Percentiles rank a stretch among this genome's conserved stretches.
phyloP scores from a whole-genome alignment of 2,113 vertebrate species.

The Tonatia bakeri region DNA sequence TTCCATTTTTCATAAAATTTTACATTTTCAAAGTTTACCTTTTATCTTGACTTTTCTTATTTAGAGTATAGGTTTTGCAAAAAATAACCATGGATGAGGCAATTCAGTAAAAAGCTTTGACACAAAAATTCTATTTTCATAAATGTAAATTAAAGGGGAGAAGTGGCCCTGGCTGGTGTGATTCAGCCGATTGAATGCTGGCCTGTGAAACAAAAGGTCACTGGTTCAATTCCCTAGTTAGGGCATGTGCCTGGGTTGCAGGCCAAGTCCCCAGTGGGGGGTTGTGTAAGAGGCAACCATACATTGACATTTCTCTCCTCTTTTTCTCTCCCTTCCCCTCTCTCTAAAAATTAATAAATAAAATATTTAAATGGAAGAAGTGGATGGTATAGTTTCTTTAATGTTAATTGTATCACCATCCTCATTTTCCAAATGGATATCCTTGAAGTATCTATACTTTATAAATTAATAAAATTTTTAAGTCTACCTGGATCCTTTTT shows the following conservation, averaged over 20 bases:
- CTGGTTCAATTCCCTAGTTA: too few species aligned
- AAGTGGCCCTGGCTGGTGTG: not conserved
- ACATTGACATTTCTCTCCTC: too few species aligned
- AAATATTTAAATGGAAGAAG: not conserved
- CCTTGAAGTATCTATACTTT: not conserved
- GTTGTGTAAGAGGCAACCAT: too few species aligned
- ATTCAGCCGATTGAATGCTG: too few species aligned
- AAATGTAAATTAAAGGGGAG: not conserved
- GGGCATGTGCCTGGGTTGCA: too few species aligned
- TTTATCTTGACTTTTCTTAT: not conserved
- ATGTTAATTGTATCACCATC: not conserved
- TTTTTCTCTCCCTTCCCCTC: too few species aligned
- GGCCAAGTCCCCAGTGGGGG: too few species aligned
- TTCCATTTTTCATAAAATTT: not conserved
- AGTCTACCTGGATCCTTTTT: not conserved
- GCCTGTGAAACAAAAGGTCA: too few species aligned
- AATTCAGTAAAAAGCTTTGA: not conserved
- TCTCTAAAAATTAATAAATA: too few species aligned
- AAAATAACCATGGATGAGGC: not conserved
- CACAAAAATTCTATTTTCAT: not conserved
- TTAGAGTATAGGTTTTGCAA: not conserved
- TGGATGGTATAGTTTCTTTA: not conserved
- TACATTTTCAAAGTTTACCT: not conserved
- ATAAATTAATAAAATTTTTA: not conserved
- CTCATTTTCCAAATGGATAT: not conserved